Evolutionary conservation across 2,113 vertebrate species (phyloP), one percentile per base, ranked within the genome.

Genomic region (Protobothrops flavoviridis): DNA sequence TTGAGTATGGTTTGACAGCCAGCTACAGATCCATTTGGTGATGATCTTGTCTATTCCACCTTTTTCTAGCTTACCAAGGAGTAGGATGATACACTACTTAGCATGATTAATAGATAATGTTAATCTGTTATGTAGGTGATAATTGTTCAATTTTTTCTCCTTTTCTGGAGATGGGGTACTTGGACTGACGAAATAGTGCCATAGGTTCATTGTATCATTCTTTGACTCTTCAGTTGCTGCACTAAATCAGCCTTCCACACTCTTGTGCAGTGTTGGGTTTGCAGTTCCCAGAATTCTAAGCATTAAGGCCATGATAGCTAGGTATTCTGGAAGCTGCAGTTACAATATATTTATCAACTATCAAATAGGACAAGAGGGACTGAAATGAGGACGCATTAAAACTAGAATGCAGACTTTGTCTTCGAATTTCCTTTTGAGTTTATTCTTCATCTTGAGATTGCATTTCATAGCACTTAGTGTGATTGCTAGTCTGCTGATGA

Each of bases 391-490:
- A 90, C 64, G 23, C 45, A 53, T 61, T 90, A 57, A 90, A 93
- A 59, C 45, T 53, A 48, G 39, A 85, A 50, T 56, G 26, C 33
- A 43, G 50, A 91, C 20, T 69, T 26, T 85, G 52, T 92, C 88
- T 56, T 45, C 20, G 0, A 92, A 92, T 85, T 85, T 69, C 12
- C 53, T 93, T 88, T 33, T 43, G 24, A 20, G 64, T 50, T 55
- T 86, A 69, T 89, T 61, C 91, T 94, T 89, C n/a, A 56, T 92
- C 55, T 86, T 91, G 48, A 88, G 43, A 90, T 87, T 94, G 23
- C 21, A 50, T 86, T 90, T 90, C 0, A 89, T 50, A 91, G 26
- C 1, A 53, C 93, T 90, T 91, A 93, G 48, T n/a, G 29, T 3
- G 55, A 93, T 0, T 1, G 43, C 3, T 90, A 0, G 0, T 91